Evolutionary conservation across 2,797 vertebrate species (phyloP).

Genomic region (Botia kubotai): DNA sequence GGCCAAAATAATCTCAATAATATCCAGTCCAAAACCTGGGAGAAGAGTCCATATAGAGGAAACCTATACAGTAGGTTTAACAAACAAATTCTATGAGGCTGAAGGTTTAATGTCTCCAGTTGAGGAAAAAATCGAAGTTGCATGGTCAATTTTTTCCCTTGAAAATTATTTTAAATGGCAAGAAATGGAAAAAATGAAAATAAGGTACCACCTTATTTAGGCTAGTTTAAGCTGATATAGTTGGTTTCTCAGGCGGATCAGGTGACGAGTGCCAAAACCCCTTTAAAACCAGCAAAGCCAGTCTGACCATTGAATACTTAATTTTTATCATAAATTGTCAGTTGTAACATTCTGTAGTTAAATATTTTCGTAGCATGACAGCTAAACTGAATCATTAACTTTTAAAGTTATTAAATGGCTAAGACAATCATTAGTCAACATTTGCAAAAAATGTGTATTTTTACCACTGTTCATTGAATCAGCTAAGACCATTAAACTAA

Average conservation of each 20-base stretch:
- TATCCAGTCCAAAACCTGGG: slow-evolving; percentile 33
- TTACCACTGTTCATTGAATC: slow-evolving; percentile 10
- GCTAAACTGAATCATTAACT: background rate
- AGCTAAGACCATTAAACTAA: background rate
- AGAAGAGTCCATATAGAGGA: background rate
- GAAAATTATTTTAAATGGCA: background rate
- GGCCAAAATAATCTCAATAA: slow-evolving; percentile 47
- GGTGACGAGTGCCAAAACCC: too few species aligned
- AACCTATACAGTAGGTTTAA: slow-evolving; percentile 2
- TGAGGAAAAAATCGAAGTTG: too few species aligned
- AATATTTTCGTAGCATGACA: background rate
- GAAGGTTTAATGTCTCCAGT: too few species aligned
- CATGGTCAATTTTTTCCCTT: too few species aligned
- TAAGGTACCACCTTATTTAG: background rate
- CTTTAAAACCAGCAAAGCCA: too few species aligned
- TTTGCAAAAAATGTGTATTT: slow-evolving; percentile 4
- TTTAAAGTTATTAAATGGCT: background rate
- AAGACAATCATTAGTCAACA: background rate
- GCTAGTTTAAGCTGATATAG: too few species aligned
- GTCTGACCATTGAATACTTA: too few species aligned
- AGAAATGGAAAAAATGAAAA: background rate
- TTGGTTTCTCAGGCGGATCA: too few species aligned
- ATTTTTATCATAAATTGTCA: too few species aligned
- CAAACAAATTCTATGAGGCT: background rate
- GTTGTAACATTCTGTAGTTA: background rate